Base-by-base conservation (phyloP, 2,113 vertebrate species). In the Carollia perspicillata region DNA sequence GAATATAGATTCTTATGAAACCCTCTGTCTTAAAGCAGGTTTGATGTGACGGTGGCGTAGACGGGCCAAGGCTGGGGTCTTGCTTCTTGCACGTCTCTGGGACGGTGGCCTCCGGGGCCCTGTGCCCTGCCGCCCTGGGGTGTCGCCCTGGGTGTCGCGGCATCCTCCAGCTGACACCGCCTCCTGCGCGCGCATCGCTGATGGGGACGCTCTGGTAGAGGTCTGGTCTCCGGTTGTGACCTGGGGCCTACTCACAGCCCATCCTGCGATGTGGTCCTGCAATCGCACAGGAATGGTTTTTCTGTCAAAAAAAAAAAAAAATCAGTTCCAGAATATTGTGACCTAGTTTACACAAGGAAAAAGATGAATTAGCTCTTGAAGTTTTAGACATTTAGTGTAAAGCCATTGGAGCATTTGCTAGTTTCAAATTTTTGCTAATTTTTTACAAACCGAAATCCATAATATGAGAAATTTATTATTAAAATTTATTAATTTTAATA, bases 381-480 rank as follows among this genome's bases (percentile, higher is more conserved):
- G 35, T 84, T 97, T 78, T 85, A 90, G 84, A 63, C 44, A 93
- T 72, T 78, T 63, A 75, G 5, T 71, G 30, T 80, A 81, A 96
- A 35, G 93, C 80, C 23, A 85, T 77, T 79, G 5, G 72, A 89
- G 63, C 63, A 74, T 30, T 90, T 78, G 35, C 53, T 86, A 74
- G 9, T 44, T 92, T 85, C 20, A 85, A 87, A 68, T 68, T 16
- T 90, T 97, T 92, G 44, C 80, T 81, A 88, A 83, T 93, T 96
- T 55, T 84, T 42, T 12, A 42, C 78, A 63, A 87, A 92, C 16
- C 20, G 16, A 89, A 80, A 35, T 94, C n/a, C 28, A 71, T 68
- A 74, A 37, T 66, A 80, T 68, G 20, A 47, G 75, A 65, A 2
- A 47, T 65, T 95, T 84, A 66, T 37, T 77, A 71, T n/a, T n/a